Percentiles rank a stretch among this genome's conserved stretches.
Conservation (phyloP, 2,797 vertebrate species). For the Pangasius macronema region DNA sequence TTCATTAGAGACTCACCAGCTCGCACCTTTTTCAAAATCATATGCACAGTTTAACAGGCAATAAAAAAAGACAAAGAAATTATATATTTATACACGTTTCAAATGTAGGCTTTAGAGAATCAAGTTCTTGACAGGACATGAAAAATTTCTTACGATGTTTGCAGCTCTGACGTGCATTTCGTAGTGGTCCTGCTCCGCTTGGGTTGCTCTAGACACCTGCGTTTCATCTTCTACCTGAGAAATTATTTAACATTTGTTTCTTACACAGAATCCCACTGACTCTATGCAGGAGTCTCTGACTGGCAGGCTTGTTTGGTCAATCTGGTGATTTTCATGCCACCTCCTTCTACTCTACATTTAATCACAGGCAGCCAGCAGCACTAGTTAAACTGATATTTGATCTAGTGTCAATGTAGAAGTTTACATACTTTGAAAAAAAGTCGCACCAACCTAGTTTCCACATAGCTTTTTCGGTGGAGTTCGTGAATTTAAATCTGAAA, state of each 20-base stretch:
- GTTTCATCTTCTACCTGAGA: slow-evolving; percentile 95
- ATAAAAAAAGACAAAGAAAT: not conserved
- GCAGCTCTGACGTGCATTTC: slow-evolving; percentile 98
- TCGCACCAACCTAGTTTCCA: no score
- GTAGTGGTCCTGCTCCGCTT: slow-evolving; percentile 96
- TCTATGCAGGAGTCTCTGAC: not conserved
- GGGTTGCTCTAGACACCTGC: slow-evolving; percentile 91
- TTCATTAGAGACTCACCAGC: slow-evolving; percentile 98
- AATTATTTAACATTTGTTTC: not conserved
- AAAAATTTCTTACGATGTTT: slow-evolving; percentile 86
- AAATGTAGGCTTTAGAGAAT: not conserved
- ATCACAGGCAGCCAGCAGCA: no score
- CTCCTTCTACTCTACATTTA: not conserved
- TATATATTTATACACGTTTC: not conserved
- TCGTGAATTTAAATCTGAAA: not conserved
- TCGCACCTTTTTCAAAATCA: slow-evolving; percentile 80
- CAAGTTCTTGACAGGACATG: not conserved
- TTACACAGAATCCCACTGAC: not conserved
- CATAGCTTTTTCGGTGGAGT: not conserved
- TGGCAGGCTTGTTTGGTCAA: not conserved
- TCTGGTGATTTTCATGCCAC: no score
- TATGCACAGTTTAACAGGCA: slow-evolving; percentile 52
- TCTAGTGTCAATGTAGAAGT: no score
- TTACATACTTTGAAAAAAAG: no score
- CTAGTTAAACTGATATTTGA: no score